These are phyloP conservation scores for Poeciliopsis paucimaculata DNA, from an alignment of 2,797 vertebrate genomes.

Conservation along the genomic window DNA sequence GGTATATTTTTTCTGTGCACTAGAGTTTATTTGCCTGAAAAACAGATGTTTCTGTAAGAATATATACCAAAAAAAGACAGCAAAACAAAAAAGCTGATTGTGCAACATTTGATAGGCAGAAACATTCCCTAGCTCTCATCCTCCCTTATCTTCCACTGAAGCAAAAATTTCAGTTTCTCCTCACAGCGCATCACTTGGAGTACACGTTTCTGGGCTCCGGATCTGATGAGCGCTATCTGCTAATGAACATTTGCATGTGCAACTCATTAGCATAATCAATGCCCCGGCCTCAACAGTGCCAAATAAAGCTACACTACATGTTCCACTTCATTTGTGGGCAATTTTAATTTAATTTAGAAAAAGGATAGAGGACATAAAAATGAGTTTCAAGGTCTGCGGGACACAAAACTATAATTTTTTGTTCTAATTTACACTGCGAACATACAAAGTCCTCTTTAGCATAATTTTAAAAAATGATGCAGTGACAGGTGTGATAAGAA, in stretches of 20 bases:
- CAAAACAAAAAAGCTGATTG: neutral
- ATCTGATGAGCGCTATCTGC: constrained; percentile 6
- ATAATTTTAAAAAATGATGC: neutral
- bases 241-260: constrained; percentile 13
- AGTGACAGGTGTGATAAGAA: neutral
- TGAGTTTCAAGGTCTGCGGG: neutral
- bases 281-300: neutral
- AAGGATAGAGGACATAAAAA: neutral
- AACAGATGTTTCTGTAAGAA: neutral
- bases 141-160: neutral
- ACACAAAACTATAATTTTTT: neutral
- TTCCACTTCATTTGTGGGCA: constrained; percentile 10
- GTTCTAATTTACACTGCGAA: neutral
- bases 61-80: neutral
- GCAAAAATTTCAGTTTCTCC: constrained; percentile 4
- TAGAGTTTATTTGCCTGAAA: neutral
- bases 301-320: neutral
- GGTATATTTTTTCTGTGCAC: neutral
- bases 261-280: constrained; percentile 17
- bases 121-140: neutral
- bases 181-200: neutral
- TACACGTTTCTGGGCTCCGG: constrained; percentile 1
- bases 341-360: constrained; percentile 19
- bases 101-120: neutral
- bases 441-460: neutral